Evolutionary conservation across 37 sponge, comb jelly and placozoan species (phyloP), one percentile per base, ranked within the genome.

Genomic region (Oscarella lobularis): DNA sequence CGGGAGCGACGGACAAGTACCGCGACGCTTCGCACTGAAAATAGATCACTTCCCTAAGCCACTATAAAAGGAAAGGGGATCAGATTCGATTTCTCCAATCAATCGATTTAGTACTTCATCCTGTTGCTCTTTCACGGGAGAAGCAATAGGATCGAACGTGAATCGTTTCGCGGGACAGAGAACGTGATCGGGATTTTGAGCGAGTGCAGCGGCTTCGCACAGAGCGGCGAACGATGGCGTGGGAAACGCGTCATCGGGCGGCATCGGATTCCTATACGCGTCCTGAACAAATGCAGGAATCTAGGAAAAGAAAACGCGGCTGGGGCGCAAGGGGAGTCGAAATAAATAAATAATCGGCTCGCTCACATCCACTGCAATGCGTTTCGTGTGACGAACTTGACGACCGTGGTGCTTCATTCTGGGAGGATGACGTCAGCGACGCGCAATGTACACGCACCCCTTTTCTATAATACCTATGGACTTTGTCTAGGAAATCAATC

Each of bases 401-500:
- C 60, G 9, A 20, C 60, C 60, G 20, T 48, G 20, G 60, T 48
- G 60, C 14, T 48, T 48, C 60, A 48, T 48, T 20, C 60, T 48
- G 9, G n/a, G n/a, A n/a, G n/a, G n/a, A n/a, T n/a, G n/a, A n/a
- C n/a, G n/a, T n/a, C n/a, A n/a, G n/a, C n/a, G n/a, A n/a, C n/a
- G n/a, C n/a, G n/a, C n/a, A n/a, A n/a, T n/a, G n/a, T n/a, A n/a
- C n/a, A n/a, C n/a, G n/a, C n/a, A n/a, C n/a, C n/a, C n/a, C n/a
- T n/a, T n/a, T 27, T 48, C 60, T 20, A 48, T 77, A 40, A 30
- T 30, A 84, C 86, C 67, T 76, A 2, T 75, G 73, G 72, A 87
- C 32, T 67, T 74, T 78, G 32, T 60, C 76, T 34, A 90, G 68
- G 68, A 90, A 90, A 73, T 87, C 85, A 33, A 76, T 39, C 66